phyloP scores from a whole-genome alignment of 2,888 invertebrate species.

The Rhamnusium bicolor region DNA sequence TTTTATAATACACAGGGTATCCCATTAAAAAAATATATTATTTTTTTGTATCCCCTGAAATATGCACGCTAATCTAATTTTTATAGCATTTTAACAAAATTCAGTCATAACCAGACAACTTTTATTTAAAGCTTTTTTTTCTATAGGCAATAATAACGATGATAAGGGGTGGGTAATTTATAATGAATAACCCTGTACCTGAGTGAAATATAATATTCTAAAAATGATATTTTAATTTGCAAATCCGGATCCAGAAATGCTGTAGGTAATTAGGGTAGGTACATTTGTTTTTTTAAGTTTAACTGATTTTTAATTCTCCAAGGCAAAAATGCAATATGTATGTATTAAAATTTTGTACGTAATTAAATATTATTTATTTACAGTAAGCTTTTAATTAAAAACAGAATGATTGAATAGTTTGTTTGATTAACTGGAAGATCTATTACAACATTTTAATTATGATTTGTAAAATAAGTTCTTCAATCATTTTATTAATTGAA shows the following conservation, averaged over 20 bases:
- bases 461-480: conserved; percentile 8
- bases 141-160: too few relatives aligned
- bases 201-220: conserved; percentile 9
- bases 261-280: conserved; percentile 4
- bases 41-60: too few relatives aligned
- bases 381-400: not conserved
- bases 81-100: too few relatives aligned
- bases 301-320: not conserved
- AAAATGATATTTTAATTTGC: conserved; percentile 12
- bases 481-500: conserved; percentile 31
- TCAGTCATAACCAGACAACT: too few relatives aligned
- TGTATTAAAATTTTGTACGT: not conserved
- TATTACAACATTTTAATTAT: conserved; percentile 26
- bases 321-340: not conserved
- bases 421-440: conserved; percentile 12
- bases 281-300: conserved; percentile 3
- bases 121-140: too few relatives aligned
- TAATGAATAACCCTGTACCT: conserved; percentile 14
- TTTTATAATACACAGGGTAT: too few relatives aligned
- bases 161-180: too few relatives aligned
- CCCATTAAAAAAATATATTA: too few relatives aligned
- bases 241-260: conserved; percentile 4
- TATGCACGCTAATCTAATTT: too few relatives aligned
- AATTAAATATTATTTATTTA: not conserved
- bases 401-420: not conserved